A percentile compares a stretch with the other conserved stretches of the same genome.
Conservation (phyloP, 23 tunicate species). For the Trididemnum clinides region DNA sequence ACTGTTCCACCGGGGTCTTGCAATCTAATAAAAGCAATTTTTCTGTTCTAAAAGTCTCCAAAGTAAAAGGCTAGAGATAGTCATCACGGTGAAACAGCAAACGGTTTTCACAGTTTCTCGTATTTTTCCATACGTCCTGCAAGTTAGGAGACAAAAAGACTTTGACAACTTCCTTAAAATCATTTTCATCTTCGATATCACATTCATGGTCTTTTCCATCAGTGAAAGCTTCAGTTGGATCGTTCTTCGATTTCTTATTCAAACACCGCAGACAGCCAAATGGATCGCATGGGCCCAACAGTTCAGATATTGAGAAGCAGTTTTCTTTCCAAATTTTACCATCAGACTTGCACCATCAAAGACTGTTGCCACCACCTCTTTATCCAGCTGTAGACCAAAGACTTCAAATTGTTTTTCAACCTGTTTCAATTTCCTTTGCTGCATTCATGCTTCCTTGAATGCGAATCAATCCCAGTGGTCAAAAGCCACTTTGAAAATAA, state of each 20-base stretch:
- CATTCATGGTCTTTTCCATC: not conserved
- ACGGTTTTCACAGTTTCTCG: too few species aligned
- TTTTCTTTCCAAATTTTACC: not conserved
- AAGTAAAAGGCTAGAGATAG: too few species aligned
- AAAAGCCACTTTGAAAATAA: not conserved
- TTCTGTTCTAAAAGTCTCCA: too few species aligned
- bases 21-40: too few species aligned
- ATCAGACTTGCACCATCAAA: too few species aligned
- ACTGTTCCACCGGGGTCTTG: too few species aligned
- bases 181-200: too few species aligned
- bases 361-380: slow-evolving; percentile 20
- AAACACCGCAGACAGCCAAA: not conserved
- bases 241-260: not conserved
- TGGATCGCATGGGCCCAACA: not conserved
- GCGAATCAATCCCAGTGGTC: not conserved
- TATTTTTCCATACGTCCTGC: too few species aligned
- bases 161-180: too few species aligned
- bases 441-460: not conserved
- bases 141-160: too few species aligned
- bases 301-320: not conserved
- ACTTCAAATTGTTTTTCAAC: not conserved
- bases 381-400: not conserved
- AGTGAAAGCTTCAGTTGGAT: not conserved
- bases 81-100: too few species aligned
- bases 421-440: not conserved